Base-by-base conservation (phyloP, 2,113 vertebrate genomes). In the Chitala chitala region DNA sequence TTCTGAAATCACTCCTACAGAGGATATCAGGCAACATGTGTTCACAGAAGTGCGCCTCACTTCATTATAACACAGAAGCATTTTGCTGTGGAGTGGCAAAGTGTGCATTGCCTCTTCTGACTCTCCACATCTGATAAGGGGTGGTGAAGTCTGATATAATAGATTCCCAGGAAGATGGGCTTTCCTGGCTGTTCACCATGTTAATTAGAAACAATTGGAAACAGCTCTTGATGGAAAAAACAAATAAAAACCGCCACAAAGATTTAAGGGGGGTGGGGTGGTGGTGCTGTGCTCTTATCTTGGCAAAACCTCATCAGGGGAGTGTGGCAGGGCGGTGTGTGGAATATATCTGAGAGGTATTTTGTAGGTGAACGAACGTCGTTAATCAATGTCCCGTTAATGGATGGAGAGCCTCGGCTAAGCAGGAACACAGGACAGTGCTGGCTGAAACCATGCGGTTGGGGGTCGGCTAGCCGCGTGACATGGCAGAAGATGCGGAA, bases 131-230 rank as follows among this genome's bases (percentile, higher is more conserved):
- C 20, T 53, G 26, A 42, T n/a, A 31, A 58, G 3, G 38, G 26
- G 15, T 22, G n/a, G 51, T 31, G 38, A 22, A 40, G 22, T 22
- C 22, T 44, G 17, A n/a, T 55, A 53, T 42, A 38, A 65, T 53
- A 36, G 29, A 53, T 64, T 46, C 24, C 59, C 33, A 54, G 33
- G 55, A 53, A 7, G 17, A 31, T 20, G 20, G 6, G 24, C 15
- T 42, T 55, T 10, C 54, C 17, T 36, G 17, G 17, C 61, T 66
- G n/a, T 22, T 66, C 12, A 53, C 63, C 31, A 53, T 66, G 72
- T 29, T 73, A 64, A 66, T 66, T 55, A 55, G 44, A 31, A 54
- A 66, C 72, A 65, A 66, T 42, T 65, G 55, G 38, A 72, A 72
- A 55, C 24, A 53, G 69, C 20, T 50, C 51, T 71, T 71, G 20